Base-by-base conservation (phyloP, 1,140 invertebrate genomes). In the Pseudomyrmex concolor region DNA sequence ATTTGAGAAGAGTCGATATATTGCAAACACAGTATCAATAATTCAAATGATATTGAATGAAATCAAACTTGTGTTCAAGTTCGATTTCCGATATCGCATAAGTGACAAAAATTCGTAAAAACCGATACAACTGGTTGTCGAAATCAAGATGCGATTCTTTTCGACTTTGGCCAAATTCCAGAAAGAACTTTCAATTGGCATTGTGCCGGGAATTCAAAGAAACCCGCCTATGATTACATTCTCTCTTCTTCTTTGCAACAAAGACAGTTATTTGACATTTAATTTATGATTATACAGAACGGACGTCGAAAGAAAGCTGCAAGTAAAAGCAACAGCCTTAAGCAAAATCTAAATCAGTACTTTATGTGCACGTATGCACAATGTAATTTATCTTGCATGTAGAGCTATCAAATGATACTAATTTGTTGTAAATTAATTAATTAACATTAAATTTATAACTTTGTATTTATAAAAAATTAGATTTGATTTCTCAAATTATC, bases 131-230 rank as follows among this genome's bases (percentile, higher is more conserved):
- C 34, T 34, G 86, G 50, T 70, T 66, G 48, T 19, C 34, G 34
- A 63, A 78, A 57, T 43, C n/a, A 25, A 48, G 15, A 9, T 7
- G 50, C 82, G 85, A 86, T 64, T 89, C 76, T 74, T 86, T 89
- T 88, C 55, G 86, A 86, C 50, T 91, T 84, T 91, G 91, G 89
- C 87, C 86, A 89, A 91, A 91, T 91, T 90, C 89, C 89, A 91
- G 63, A 43, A 70, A 45, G 74, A 62, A 87, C 90, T 91, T 91
- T 90, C 90, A 89, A 76, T n/a, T 54, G n/a, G 34, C 22, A 51
- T 59, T 64, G 59, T 71, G 72, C 45, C 15, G 85, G 25, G 90
- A 91, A 91, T 91, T 78, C 51, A 77, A 91, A 91, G 34, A 72
- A 73, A 50, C 54, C 63, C 22, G 43, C 59, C 9, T 70, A 34